These are phyloP conservation scores for Cromileptes altivelis DNA, from an alignment of 2,113 vertebrate genomes.

Conservation along the genomic window DNA sequence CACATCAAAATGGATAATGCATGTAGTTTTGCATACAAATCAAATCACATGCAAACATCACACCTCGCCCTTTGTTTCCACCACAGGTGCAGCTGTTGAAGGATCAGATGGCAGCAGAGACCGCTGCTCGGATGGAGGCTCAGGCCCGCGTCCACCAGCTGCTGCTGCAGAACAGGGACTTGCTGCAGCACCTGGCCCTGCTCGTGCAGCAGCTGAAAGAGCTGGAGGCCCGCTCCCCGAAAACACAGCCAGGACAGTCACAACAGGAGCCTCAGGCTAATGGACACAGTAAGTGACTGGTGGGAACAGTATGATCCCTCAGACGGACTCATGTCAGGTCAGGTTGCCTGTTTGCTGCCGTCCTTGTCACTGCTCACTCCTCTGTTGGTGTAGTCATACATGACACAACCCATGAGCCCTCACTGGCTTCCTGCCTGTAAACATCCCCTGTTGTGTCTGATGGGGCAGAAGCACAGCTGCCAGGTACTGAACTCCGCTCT, in stretches of 20 bases:
- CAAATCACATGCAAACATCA: not conserved
- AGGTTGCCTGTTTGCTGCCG: conserved; percentile 4
- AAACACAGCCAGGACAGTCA: conserved; percentile 16
- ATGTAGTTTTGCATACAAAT: not conserved
- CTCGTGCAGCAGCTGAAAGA: conserved; percentile 90
- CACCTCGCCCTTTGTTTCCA: not conserved
- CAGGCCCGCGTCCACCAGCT: conserved; percentile 90
- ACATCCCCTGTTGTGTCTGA: conserved; percentile 9
- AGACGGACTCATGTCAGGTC: conserved; percentile 24
- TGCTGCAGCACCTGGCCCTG: conserved; percentile 89
- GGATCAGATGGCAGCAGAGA: conserved; percentile 88
- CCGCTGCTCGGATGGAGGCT: conserved; percentile 86
- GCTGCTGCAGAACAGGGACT: conserved; percentile 89
- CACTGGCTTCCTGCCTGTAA: conserved; percentile 13
- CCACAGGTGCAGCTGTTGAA: conserved; percentile 88
- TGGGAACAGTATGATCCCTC: conserved; percentile 5
- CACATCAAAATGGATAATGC: not conserved
- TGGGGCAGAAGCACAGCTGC: conserved; percentile 9
- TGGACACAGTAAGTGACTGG: conserved; percentile 71
- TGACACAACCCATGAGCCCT: conserved; percentile 13
- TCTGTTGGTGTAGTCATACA: conserved; percentile 7
- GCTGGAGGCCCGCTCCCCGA: conserved; percentile 78
- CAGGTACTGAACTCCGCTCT: not conserved
- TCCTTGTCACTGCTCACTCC: conserved; percentile 1
- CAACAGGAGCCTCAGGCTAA: conserved; percentile 53